These are phyloP conservation scores for Cenopis cana DNA, from an alignment of 2,888 invertebrate species.

Conservation along the genomic window DNA sequence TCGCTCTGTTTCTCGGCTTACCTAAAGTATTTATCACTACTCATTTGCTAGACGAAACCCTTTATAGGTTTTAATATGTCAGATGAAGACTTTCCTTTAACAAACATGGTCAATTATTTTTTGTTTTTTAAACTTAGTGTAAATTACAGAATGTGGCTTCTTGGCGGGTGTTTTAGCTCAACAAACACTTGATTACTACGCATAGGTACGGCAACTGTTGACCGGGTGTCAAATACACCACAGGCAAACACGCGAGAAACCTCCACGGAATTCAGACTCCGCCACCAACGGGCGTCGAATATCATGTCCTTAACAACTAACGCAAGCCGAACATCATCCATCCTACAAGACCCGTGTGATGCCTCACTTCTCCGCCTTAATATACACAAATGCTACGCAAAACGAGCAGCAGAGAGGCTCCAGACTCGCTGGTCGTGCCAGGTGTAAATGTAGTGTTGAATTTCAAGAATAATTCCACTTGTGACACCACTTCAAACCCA, in stretches of 20 bases:
- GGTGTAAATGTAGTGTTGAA: conserved; percentile 70
- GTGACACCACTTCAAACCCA: conserved; percentile 61
- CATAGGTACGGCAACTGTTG: conserved; percentile 25
- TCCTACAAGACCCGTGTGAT: conserved; percentile 52
- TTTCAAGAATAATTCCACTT: conserved; percentile 70
- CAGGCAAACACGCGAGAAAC: conserved; percentile 52
- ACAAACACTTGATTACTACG: conserved; percentile 19
- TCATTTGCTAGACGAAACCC: too few species aligned
- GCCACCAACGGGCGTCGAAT: conserved; percentile 59
- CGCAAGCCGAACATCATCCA: conserved; percentile 58
- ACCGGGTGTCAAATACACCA: conserved; percentile 46
- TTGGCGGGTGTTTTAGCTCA: neutral
- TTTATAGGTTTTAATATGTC: too few species aligned
- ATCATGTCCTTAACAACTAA: conserved; percentile 61
- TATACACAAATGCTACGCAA: conserved; percentile 15
- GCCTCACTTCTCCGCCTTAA: conserved; percentile 43
- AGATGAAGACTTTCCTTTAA: too few species aligned
- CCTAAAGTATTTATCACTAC: too few species aligned
- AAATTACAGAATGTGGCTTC: neutral
- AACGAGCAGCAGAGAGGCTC: conserved; percentile 47
- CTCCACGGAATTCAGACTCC: conserved; percentile 59
- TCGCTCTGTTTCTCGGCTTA: too few species aligned
- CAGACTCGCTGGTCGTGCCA: conserved; percentile 51
- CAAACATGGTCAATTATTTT: neutral
- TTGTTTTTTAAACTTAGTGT: neutral